Evolutionary conservation across 2,113 vertebrate genomes (phyloP), one percentile per base, ranked within the genome.

Genomic region (Cynoglossus semilaevis): DNA sequence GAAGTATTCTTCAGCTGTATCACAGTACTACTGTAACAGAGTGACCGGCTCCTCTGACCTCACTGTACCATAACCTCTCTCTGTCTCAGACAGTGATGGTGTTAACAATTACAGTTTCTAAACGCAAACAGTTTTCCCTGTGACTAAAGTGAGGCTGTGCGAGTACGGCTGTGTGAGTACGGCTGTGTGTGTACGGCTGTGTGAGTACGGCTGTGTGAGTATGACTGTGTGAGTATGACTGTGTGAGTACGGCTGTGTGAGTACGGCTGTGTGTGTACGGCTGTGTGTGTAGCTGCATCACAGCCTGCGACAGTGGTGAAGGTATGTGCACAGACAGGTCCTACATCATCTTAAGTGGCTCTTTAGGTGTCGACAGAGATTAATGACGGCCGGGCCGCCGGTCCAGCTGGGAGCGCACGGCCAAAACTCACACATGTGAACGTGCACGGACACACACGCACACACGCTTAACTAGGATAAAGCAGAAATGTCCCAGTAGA

Each of bases 321-420:
- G 89, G 88, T 89, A 88, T 88, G 88, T 79, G 81, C 67, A 57
- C 70, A 80, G 84, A 89, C 89, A 88, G 88, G 85, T 84, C 72
- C 86, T 91, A 88, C 84, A 90, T 92, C 91, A 91, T 90, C 88
- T 90, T 90, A 91, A 92, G 88, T 90, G 89, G 87, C 89, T 90
- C 86, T 91, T 91, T 91, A 90, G 85, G 85, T 85, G 83, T 52
- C 76, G 90, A 89, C 90, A 89, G 83, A 90, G 90, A 92, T 90
- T 90, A 90, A 91, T 90, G 89, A 84, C 61, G 64, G 81, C 75
- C 69, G 63, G 50, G 70, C 79, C 72, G 78, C 73, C 60, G 70
- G 87, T 89, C 88, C 88, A 88, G 88, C 86, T 85, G 88, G 81
- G 80, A 90, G 81, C 82, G 82, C 79, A 79, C 14, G 78, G 82